Evolutionary conservation across 2,113 vertebrate species (phyloP).

Genomic region (Melanerpes aurifrons): DNA sequence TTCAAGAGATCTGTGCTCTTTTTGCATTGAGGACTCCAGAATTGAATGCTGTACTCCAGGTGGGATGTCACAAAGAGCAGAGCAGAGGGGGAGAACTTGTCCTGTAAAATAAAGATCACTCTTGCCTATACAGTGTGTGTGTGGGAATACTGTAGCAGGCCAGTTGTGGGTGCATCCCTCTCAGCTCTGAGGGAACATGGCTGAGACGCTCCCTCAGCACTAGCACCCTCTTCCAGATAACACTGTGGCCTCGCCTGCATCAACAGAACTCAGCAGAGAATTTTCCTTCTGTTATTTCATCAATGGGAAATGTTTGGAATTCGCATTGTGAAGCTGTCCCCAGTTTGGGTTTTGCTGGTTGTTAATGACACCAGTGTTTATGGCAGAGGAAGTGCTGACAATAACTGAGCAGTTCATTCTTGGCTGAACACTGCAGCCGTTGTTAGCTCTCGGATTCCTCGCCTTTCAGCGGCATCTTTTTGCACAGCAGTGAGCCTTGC

Average conservation of each 20-base stretch:
- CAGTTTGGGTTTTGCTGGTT: constrained; percentile 43
- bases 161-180: not conserved
- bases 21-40: no score
- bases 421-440: not conserved
- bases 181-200: not conserved
- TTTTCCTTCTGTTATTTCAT: constrained; percentile 49
- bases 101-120: not conserved
- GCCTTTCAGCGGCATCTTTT: not conserved
- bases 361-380: constrained; percentile 59
- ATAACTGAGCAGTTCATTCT: not conserved
- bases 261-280: not conserved
- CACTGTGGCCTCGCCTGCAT: not conserved
- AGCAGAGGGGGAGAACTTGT: not conserved
- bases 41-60: no score
- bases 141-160: not conserved
- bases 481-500: not conserved
- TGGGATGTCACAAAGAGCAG: no score
- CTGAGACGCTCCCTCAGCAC: not conserved
- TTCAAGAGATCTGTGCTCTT: no score
- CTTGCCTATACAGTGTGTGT: not conserved
- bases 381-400: not conserved
- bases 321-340: constrained; percentile 25
- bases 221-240: not conserved
- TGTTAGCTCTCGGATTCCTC: not conserved
- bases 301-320: constrained; percentile 57